Evolutionary conservation across 2,888 invertebrate genomes (phyloP).

Genomic region (Cotesia congregata): DNA sequence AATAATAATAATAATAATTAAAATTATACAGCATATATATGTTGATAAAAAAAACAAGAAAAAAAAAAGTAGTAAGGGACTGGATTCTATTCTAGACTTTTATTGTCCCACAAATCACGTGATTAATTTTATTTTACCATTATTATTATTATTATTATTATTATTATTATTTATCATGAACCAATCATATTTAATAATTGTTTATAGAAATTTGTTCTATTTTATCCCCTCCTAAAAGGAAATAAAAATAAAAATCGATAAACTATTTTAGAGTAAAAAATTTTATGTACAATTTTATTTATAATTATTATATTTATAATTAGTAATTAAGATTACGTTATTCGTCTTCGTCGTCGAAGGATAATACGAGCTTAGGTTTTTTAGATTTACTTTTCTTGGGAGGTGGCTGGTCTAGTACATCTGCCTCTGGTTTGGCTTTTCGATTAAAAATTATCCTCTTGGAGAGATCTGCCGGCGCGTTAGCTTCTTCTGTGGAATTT

Average conservation of each 20-base stretch:
- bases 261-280: conserved; percentile 2
- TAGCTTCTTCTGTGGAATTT: conserved; percentile 72
- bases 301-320: conserved; percentile 21
- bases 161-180: neutral
- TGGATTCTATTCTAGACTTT: conserved; percentile 1
- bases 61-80: neutral
- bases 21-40: neutral
- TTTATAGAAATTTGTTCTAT: neutral
- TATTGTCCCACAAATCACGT: neutral
- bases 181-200: neutral
- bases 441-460: conserved; percentile 75
- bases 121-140: neutral
- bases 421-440: conserved; percentile 60
- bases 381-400: conserved; percentile 56
- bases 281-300: conserved; percentile 21
- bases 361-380: conserved; percentile 58
- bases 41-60: neutral
- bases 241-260: neutral
- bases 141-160: neutral
- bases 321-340: conserved; percentile 42
- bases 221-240: neutral
- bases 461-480: conserved; percentile 75
- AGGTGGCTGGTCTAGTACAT: conserved; percentile 46
- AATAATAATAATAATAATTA: conserved; percentile 2
- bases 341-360: conserved; percentile 64